These are phyloP conservation scores for Drosophila yakuba DNA, from an alignment of 1,140 invertebrate species.

Conservation along the genomic window DNA sequence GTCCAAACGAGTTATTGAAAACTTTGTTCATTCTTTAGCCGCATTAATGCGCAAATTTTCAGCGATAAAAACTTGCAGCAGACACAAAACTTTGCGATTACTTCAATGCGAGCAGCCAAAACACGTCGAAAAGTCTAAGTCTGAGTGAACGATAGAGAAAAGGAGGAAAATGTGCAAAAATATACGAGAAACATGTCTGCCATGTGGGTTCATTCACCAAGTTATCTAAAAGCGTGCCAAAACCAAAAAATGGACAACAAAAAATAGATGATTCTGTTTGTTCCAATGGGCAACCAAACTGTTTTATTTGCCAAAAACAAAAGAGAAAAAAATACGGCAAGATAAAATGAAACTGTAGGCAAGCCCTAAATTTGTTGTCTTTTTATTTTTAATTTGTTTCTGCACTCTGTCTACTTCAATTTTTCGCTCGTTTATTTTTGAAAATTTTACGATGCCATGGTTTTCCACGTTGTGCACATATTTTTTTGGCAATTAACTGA, in stretches of 20 bases:
- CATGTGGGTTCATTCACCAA: conserved; percentile 73
- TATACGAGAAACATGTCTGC: conserved; percentile 47
- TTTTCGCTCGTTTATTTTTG: conserved; percentile 69
- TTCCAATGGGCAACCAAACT: conserved; percentile 55
- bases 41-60: conserved; percentile 54
- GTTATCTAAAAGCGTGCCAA: conserved; percentile 73
- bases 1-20: conserved; percentile 45
- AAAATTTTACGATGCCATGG: conserved; percentile 67
- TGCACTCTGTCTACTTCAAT: conserved; percentile 55
- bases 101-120: conserved; percentile 29
- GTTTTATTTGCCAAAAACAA: conserved; percentile 57
- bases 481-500: conserved; percentile 57
- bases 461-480: conserved; percentile 18
- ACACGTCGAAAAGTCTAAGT: conserved; percentile 38
- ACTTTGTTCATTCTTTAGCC: conserved; percentile 42
- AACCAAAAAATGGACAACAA: conserved; percentile 18
- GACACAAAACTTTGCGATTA: conserved; percentile 60
- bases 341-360: conserved; percentile 36
- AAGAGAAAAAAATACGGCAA: conserved; percentile 13
- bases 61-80: conserved; percentile 53
- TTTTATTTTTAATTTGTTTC: conserved; percentile 50
- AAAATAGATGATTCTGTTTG: conserved; percentile 40
- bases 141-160: conserved; percentile 9
- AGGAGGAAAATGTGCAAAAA: conserved; percentile 40
- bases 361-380: conserved; percentile 38